Evolutionary conservation across 2,888 invertebrate species (phyloP).

Genomic region (Lycocerus yunnanus): DNA sequence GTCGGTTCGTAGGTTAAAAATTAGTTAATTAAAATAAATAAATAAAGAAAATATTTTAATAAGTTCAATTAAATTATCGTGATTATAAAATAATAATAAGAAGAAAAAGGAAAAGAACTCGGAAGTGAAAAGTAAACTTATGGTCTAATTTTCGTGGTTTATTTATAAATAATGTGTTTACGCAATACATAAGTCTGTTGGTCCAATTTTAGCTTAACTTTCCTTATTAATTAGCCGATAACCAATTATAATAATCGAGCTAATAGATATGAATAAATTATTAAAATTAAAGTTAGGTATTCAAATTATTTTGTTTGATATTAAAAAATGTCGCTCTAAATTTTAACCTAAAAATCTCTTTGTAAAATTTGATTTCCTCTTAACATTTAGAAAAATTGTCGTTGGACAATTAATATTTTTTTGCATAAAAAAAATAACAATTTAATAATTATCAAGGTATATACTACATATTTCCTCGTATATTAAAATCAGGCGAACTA

Average conservation of each 20-base stretch:
- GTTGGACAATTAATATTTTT: too few relatives aligned
- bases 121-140: background rate
- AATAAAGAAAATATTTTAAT: background rate
- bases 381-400: too few relatives aligned
- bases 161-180: background rate
- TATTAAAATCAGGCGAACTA: background rate
- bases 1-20: background rate
- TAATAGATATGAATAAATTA: background rate
- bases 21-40: background rate
- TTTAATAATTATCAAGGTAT: too few relatives aligned
- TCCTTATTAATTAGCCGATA: background rate
- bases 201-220: background rate
- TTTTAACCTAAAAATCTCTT: background rate
- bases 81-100: background rate
- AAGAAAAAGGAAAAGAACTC: background rate
- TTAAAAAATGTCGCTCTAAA: background rate
- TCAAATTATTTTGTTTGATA: background rate
- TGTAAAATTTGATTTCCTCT: too few relatives aligned
- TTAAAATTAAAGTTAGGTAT: background rate
- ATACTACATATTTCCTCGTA: background rate
- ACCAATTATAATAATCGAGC: background rate
- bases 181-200: background rate
- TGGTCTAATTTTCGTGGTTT: background rate
- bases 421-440: too few relatives aligned
- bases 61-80: background rate